These are phyloP conservation scores for Dasyornis broadbenti DNA, from an alignment of 2,113 vertebrate species.

Conservation along the genomic window DNA sequence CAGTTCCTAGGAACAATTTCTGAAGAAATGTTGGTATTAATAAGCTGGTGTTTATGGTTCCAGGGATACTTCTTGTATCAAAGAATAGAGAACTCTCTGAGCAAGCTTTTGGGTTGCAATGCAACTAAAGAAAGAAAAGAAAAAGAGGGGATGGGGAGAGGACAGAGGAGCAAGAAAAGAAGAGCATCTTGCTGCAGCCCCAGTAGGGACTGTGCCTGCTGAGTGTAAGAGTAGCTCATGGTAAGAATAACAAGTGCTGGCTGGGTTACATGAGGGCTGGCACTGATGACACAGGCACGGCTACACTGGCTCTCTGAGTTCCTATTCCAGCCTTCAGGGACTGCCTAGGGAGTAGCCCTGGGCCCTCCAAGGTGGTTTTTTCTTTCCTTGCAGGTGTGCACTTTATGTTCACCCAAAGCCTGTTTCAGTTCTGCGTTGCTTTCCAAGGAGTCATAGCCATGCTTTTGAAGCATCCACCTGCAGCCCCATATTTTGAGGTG, in stretches of 20 bases:
- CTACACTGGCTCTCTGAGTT: background rate
- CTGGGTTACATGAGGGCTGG: background rate
- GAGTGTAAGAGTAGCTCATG: fast-evolving
- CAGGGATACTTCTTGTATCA: background rate
- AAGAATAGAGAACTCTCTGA: background rate
- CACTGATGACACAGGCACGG: background rate
- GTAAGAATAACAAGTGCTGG: background rate
- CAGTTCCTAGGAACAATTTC: background rate
- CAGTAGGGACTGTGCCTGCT: background rate
- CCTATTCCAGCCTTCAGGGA: background rate
- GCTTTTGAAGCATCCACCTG: background rate
- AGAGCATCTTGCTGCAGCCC: background rate
- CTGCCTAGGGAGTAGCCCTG: background rate
- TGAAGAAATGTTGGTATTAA: background rate
- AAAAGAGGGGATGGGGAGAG: fast-evolving
- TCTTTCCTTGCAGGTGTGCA: background rate
- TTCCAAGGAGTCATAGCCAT: background rate
- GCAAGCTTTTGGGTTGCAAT: background rate
- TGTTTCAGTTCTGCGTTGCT: background rate
- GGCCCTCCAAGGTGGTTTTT: background rate
- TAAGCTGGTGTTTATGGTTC: background rate
- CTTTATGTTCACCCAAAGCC: background rate
- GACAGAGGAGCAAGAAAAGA: background rate
- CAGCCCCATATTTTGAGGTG: background rate
- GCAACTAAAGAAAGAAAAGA: background rate